Conservation (phyloP, 2,797 vertebrate genomes). For the Pogonophryne albipinna region DNA sequence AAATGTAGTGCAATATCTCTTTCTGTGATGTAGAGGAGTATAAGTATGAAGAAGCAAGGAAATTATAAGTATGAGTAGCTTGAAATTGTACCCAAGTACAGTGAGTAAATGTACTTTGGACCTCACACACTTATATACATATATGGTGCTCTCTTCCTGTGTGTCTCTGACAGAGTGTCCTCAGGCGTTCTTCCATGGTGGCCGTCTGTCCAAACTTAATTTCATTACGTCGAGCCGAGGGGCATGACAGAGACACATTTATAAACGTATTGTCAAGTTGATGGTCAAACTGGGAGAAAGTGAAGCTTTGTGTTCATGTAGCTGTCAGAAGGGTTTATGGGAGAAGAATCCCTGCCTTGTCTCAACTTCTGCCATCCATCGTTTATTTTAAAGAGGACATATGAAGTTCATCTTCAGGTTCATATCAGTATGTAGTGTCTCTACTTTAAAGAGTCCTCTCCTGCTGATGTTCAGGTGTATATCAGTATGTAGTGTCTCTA, state of each 20-base stretch:
- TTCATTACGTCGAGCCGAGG: slow-evolving; percentile 73
- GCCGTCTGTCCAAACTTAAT: slow-evolving; percentile 71
- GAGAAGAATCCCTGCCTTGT: slow-evolving; percentile 12
- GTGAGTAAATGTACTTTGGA: too few species aligned
- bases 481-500: too few species aligned
- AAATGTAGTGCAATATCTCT: too few species aligned
- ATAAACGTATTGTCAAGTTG: slow-evolving; percentile 62
- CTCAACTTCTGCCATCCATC: slow-evolving; percentile 28
- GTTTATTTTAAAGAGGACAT: too few species aligned
- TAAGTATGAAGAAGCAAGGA: too few species aligned
- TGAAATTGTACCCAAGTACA: too few species aligned
- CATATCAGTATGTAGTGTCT: too few species aligned
- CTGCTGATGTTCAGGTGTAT: too few species aligned
- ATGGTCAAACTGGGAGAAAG: slow-evolving; percentile 57
- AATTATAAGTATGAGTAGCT: too few species aligned
- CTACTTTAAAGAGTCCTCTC: too few species aligned
- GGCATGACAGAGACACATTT: slow-evolving; percentile 52
- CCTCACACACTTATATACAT: background rate
- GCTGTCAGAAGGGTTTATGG: slow-evolving; percentile 36
- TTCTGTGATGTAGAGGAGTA: too few species aligned
- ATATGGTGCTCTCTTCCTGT: slow-evolving; percentile 27
- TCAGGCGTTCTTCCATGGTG: slow-evolving; percentile 77
- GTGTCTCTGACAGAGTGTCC: slow-evolving; percentile 61
- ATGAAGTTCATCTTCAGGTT: too few species aligned
- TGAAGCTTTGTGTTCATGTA: slow-evolving; percentile 50